Evolutionary conservation across 2,797 vertebrate genomes (phyloP).

Genomic region (Paedocypris micromegethes): DNA sequence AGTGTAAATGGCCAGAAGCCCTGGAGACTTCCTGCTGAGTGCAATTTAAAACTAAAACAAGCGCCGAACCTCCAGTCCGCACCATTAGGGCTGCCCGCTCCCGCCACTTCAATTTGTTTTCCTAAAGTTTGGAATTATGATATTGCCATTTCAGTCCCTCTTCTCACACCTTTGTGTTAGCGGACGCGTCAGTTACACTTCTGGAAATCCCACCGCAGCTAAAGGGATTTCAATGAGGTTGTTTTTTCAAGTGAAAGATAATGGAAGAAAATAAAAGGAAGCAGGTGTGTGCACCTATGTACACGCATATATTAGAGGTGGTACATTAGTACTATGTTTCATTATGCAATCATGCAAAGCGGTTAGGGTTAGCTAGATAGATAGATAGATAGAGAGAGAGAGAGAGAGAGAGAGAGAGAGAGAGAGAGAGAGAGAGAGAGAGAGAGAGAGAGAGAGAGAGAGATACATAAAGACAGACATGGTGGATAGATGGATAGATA

Average conservation of each 20-base stretch:
- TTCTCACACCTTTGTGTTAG: conserved; percentile 31
- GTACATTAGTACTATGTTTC: too few relatives aligned
- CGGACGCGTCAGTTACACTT: conserved; percentile 40
- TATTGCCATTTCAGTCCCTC: conserved; percentile 35
- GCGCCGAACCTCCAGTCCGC: conserved; percentile 36
- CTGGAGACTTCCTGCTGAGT: conserved; percentile 48
- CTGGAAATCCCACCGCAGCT: conserved; percentile 23
- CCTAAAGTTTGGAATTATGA: conserved; percentile 54
- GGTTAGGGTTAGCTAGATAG: too few relatives aligned
- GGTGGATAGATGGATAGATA: too few relatives aligned
- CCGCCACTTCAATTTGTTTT: conserved; percentile 54
- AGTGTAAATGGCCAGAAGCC: conserved; percentile 57
- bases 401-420: not conserved
- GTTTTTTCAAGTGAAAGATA: conserved; percentile 28
- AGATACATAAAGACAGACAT: conserved; percentile 12
- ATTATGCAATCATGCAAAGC: too few relatives aligned
- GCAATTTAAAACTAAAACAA: conserved; percentile 55
- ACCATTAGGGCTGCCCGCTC: conserved; percentile 41
- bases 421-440: conserved; percentile 6
- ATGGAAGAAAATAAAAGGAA: conserved; percentile 22
- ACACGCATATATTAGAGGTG: too few relatives aligned
- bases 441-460: conserved; percentile 13
- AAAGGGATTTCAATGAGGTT: conserved; percentile 25
- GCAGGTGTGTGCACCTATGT: conserved; percentile 32
- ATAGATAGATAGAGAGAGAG: too few relatives aligned